phyloP scores from a whole-genome alignment of 2,797 vertebrate genomes.

The Crypturellus tataupa region DNA sequence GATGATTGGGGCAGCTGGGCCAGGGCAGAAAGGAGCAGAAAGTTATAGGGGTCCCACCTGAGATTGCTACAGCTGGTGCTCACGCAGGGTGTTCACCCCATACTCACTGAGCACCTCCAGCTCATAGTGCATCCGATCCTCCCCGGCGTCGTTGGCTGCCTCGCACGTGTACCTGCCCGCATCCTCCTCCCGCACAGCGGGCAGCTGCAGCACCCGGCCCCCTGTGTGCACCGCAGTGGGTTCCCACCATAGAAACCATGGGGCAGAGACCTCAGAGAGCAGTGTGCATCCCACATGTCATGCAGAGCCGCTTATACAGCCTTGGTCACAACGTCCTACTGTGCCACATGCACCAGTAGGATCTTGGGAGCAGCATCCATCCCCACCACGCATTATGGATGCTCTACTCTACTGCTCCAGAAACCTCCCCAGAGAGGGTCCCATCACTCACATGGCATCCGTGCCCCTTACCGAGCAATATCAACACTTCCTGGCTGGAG shows the following conservation, averaged over 20 bases:
- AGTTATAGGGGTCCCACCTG: background rate
- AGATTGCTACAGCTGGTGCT: too few relatives aligned
- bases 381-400: rapidly evolving
- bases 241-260: background rate
- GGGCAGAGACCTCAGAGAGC: background rate
- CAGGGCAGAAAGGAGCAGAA: background rate
- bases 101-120: constrained; percentile 90
- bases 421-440: background rate
- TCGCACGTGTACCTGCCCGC: constrained; percentile 89
- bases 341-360: rapidly evolving
- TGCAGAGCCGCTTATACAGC: rapidly evolving
- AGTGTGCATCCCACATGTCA: too few relatives aligned
- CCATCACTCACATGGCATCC: background rate
- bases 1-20: constrained; percentile 88
- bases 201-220: constrained; percentile 90
- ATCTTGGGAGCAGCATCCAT: background rate
- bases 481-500: constrained; percentile 73
- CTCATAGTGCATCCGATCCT: constrained; percentile 89
- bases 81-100: background rate
- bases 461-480: constrained; percentile 86
- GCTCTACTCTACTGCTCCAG: background rate
- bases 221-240: constrained; percentile 74
- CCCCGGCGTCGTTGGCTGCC: constrained; percentile 89
- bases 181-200: constrained; percentile 82
- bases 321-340: background rate